A percentile compares a stretch with the other conserved stretches of the same genome.
phyloP scores from a whole-genome alignment of 2,797 vertebrate species.

The Gobio occitaniae region DNA sequence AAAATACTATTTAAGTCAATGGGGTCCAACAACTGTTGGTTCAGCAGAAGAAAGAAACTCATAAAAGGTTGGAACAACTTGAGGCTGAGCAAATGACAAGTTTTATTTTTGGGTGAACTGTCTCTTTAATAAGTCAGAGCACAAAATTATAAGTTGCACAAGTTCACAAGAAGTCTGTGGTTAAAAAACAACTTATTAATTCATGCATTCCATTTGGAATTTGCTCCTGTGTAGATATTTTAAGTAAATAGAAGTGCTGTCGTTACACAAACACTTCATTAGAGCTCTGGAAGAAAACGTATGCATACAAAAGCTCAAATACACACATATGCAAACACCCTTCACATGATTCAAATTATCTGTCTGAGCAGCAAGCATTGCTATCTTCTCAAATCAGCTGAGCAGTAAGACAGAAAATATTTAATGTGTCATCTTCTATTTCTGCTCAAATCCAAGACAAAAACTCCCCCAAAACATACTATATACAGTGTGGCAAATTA shows the following conservation, averaged over 20 bases:
- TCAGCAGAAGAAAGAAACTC: not conserved
- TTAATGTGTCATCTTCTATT: not conserved
- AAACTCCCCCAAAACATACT: not conserved
- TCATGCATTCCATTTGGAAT: not conserved
- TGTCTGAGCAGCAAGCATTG: constrained; percentile 47
- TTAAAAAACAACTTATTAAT: constrained; percentile 9
- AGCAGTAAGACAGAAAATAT: constrained; percentile 18
- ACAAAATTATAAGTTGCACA: not conserved
- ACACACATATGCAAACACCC: constrained; percentile 14
- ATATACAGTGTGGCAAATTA: constrained; percentile 25
- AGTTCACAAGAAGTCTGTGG: not conserved
- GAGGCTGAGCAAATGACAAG: not conserved
- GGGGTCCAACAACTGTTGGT: too few relatives aligned
- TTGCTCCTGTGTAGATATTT: not conserved
- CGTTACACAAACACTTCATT: constrained; percentile 35
- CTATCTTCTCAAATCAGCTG: constrained; percentile 39
- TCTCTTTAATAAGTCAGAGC: not conserved
- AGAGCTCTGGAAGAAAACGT: not conserved
- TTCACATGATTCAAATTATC: constrained; percentile 62
- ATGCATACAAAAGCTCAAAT: constrained; percentile 25
- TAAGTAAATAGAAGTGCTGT: not conserved
- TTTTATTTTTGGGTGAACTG: not conserved
- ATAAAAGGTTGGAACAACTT: not conserved
- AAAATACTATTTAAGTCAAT: not conserved
- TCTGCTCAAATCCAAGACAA: not conserved